phyloP scores from a whole-genome alignment of 2,888 invertebrate species.

The Agonopterix heracliana region DNA sequence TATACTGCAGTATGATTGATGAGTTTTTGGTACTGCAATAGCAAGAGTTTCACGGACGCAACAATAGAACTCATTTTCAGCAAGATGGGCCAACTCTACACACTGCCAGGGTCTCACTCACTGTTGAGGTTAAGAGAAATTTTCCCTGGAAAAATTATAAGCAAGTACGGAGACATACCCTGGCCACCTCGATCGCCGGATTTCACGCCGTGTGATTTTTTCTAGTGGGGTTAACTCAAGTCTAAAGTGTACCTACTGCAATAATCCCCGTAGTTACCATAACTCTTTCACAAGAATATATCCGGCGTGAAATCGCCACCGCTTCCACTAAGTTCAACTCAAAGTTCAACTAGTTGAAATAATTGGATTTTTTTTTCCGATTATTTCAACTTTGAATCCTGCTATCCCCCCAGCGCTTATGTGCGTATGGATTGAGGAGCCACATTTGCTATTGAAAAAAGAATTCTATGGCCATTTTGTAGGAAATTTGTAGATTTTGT shows the following conservation, averaged over 20 bases:
- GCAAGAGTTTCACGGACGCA: conserved; percentile 10
- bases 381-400: too few relatives aligned
- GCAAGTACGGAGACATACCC: conserved; percentile 9
- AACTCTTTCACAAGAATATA: conserved; percentile 21
- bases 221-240: conserved; percentile 6
- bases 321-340: too few relatives aligned
- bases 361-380: too few relatives aligned
- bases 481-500: too few relatives aligned
- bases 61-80: conserved; percentile 12
- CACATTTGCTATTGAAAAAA: too few relatives aligned
- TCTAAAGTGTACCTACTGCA: conserved; percentile 7
- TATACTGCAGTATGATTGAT: conserved; percentile 9
- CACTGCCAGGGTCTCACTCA: conserved; percentile 1
- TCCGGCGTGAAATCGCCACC: conserved; percentile 17
- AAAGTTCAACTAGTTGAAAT: too few relatives aligned
- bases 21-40: conserved; percentile 12
- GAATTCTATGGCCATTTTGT: too few relatives aligned
- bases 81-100: conserved; percentile 13
- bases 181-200: conserved; percentile 12
- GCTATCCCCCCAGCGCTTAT: too few relatives aligned
- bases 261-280: conserved; percentile 11
- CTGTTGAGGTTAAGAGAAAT: conserved; percentile 8
- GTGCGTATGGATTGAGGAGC: too few relatives aligned
- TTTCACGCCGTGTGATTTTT: conserved; percentile 6
- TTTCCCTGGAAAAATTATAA: conserved; percentile 10